Evolutionary conservation across 2,113 vertebrate genomes (phyloP), one percentile per base, ranked within the genome.

Genomic region (Neogobius melanostomus): DNA sequence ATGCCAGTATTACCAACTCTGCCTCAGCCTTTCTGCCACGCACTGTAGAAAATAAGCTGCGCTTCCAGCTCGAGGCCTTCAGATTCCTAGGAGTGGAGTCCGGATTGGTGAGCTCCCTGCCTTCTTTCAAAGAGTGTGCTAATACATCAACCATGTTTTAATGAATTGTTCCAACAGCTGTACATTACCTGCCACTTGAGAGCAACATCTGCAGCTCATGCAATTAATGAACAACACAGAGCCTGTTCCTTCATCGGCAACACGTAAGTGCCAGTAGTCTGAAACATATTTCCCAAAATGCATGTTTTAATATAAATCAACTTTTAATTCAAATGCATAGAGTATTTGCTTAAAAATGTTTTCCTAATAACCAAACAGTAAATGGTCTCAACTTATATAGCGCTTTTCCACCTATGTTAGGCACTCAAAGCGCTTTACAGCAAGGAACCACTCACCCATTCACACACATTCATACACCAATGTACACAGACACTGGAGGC

Each of bases 161-260:
- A 65, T 1, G 36, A 51, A 4, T 59, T 70, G 28, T 63, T 72
- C 42, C 4, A 16, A 65, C 57, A 92, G 91, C 16, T 92, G 50
- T 93, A 90, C 72, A 82, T 93, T 60, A 91, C 90, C 21, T 93
- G 93, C 72, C 17, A 77, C 10, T 66, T 93, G 76, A 84, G 51
- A 74, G 93, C 90, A 60, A 74, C 89, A 44, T 74, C 82, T 1
- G 2, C 72, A 43, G 8, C 44, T 0, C 1, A 49, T 28, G 0
- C 0, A 1, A 52, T 85, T 17, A 79, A 88, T n/a, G 2, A 0
- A 6, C 42, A 15, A 0, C 66, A 87, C 36, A 88, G 85, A 81
- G 90, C 93, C 11, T 93, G 93, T 54, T 91, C 88, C 61, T 92
- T 81, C 59, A 11, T 0, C 12, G 4, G 11, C 0, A 47, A 6